Conservation (phyloP, 1,140 invertebrate species). For the Rhagoletis zephyria region DNA sequence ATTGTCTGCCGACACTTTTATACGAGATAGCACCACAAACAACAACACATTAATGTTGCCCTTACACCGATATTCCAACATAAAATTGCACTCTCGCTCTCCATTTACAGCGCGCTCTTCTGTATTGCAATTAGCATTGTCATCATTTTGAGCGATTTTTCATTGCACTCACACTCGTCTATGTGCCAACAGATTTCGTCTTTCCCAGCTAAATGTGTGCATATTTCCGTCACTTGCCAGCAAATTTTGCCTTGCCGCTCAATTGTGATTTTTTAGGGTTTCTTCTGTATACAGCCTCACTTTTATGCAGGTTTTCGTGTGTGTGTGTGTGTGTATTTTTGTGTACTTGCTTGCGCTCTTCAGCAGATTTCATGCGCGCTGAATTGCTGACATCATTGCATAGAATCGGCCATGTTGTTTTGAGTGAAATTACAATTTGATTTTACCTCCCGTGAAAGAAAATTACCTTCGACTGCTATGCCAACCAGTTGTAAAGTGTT, state of each 20-base stretch:
- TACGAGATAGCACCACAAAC: neutral
- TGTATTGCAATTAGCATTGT: neutral
- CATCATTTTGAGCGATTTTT: neutral
- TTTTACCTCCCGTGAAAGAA: constrained; percentile 25
- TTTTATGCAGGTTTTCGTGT: neutral
- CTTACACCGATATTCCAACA: neutral
- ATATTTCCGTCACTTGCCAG: constrained; percentile 27
- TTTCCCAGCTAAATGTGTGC: neutral
- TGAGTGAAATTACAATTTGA: constrained; percentile 35
- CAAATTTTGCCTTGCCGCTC: neutral
- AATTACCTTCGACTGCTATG: neutral
- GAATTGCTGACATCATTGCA: constrained; percentile 17
- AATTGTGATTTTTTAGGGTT: neutral
- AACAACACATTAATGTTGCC: neutral
- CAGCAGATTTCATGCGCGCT: neutral
- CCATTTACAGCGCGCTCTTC: neutral
- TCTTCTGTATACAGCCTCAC: neutral
- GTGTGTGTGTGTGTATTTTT: neutral
- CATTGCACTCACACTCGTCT: constrained; percentile 16
- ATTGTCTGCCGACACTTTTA: constrained; percentile 8
- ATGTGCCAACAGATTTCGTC: neutral
- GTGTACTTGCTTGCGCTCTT: constrained; percentile 16
- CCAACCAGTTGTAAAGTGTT: neutral
- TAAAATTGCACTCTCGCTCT: neutral
- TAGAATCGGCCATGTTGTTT: constrained; percentile 43